Evolutionary conservation across 2,113 vertebrate genomes (phyloP).

Genomic region (Pleuronectes platessa): DNA sequence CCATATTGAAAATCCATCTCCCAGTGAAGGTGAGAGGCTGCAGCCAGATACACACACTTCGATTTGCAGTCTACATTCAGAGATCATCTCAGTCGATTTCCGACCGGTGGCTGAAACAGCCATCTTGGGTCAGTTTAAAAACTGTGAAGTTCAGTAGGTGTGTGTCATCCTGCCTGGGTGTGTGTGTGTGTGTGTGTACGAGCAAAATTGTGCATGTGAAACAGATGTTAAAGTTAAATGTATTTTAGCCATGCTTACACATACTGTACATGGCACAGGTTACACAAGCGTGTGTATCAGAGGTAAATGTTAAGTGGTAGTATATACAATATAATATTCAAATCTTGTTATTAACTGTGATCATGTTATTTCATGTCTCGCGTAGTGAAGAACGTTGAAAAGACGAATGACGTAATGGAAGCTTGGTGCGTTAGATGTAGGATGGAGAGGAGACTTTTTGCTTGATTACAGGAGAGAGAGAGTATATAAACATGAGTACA

Average conservation of each 20-base stretch:
- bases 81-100: constrained; percentile 54
- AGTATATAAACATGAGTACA: constrained; percentile 13
- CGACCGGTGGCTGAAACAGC: constrained; percentile 32
- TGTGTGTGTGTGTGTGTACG: constrained; percentile 12
- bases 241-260: constrained; percentile 52
- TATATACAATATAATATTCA: constrained; percentile 64
- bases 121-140: constrained; percentile 41
- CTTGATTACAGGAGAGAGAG: constrained; percentile 47
- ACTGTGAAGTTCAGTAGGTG: constrained; percentile 27
- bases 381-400: constrained; percentile 25
- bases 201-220: constrained; percentile 24
- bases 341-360: constrained; percentile 46
- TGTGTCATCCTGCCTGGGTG: constrained; percentile 7
- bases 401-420: constrained; percentile 35
- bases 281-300: constrained; percentile 43
- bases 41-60: constrained; percentile 40
- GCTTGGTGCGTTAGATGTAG: constrained; percentile 40
- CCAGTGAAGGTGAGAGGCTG: constrained; percentile 42
- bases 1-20: constrained; percentile 66
- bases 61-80: constrained; percentile 59
- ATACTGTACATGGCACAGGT: constrained; percentile 58
- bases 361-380: constrained; percentile 45
- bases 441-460: constrained; percentile 46
- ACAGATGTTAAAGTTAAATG: constrained; percentile 25
- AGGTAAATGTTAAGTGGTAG: constrained; percentile 51